phyloP scores from a whole-genome alignment of 2,797 vertebrate genomes.

The Syndactyla subalaris region DNA sequence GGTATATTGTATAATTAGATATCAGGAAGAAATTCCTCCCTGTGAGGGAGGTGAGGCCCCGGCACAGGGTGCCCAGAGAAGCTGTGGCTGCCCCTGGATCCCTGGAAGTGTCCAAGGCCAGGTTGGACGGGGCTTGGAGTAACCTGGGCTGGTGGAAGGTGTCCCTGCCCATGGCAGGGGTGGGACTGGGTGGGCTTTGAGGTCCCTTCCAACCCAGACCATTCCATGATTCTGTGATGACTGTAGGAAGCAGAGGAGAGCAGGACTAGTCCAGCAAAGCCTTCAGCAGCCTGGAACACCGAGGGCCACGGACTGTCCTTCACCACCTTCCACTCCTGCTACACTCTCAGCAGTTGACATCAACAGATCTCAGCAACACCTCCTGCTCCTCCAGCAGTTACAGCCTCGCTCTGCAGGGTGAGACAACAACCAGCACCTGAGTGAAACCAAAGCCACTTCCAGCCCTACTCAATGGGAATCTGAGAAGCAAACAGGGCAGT shows the following conservation, averaged over 20 bases:
- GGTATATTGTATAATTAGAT: background rate
- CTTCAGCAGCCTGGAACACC: rapidly evolving
- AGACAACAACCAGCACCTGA: background rate
- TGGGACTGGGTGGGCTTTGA: background rate
- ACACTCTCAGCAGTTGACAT: background rate
- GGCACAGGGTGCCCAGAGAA: background rate
- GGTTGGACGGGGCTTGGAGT: rapidly evolving
- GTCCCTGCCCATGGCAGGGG: background rate
- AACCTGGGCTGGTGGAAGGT: rapidly evolving
- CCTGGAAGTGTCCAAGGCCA: background rate
- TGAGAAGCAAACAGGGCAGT: background rate
- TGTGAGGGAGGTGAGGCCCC: background rate
- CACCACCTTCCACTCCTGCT: background rate
- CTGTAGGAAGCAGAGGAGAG: background rate
- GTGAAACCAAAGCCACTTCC: background rate
- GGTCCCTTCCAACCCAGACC: background rate
- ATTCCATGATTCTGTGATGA: background rate
- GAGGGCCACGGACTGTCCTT: background rate
- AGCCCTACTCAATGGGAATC: background rate
- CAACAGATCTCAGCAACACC: background rate
- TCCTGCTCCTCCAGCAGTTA: background rate
- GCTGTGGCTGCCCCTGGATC: background rate
- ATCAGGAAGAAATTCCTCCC: background rate
- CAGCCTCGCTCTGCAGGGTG: background rate
- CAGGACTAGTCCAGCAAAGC: rapidly evolving